These are phyloP conservation scores for Branchinecta lindahli DNA, from an alignment of 1,140 invertebrate genomes.

Conservation along the genomic window DNA sequence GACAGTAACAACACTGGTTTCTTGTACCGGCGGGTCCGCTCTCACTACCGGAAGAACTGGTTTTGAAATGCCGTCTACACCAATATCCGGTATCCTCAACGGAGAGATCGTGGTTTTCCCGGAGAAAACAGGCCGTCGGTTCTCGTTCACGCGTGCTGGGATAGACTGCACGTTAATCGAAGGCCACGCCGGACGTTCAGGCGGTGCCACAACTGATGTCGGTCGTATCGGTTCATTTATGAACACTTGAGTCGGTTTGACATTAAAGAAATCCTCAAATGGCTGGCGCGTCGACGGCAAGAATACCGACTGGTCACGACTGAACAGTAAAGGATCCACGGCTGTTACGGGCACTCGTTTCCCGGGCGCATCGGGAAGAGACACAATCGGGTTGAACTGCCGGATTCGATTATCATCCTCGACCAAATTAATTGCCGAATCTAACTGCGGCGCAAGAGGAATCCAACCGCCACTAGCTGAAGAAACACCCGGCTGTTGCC, in stretches of 20 bases:
- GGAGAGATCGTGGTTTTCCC: too few species aligned
- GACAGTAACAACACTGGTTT: too few species aligned
- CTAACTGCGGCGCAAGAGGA: neutral
- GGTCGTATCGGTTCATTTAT: neutral
- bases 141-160: neutral
- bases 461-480: neutral
- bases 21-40: too few species aligned
- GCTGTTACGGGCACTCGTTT: neutral
- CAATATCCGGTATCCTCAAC: too few species aligned
- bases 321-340: neutral
- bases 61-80: too few species aligned
- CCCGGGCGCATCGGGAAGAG: neutral
- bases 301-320: neutral
- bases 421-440: neutral
- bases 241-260: neutral
- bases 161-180: neutral
- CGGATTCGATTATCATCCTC: neutral
- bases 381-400: neutral
- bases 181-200: neutral
- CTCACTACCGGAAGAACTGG: too few species aligned
- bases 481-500: too few species aligned
- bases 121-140: neutral
- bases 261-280: neutral
- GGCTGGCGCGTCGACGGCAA: neutral
- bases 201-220: neutral